Evolutionary conservation across 2,797 vertebrate species (phyloP).

Genomic region (Spheniscus humboldti): DNA sequence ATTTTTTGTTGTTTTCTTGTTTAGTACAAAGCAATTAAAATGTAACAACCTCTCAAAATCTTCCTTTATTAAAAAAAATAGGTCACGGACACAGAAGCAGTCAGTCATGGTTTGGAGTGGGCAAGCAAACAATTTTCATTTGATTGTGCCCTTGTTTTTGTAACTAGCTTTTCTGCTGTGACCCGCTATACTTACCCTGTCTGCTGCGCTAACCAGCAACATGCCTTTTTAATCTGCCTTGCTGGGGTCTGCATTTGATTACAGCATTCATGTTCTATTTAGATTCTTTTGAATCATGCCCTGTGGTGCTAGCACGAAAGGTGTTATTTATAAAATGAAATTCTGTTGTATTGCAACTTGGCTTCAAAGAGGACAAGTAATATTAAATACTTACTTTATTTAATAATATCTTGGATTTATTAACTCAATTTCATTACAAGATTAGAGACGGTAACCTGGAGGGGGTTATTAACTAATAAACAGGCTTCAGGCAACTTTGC

Average conservation of each 20-base stretch:
- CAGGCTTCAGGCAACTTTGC: conserved; percentile 57
- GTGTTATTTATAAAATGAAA: conserved; percentile 85
- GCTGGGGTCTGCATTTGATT: conserved; percentile 83
- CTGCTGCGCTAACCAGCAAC: conserved; percentile 74
- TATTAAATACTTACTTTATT: conserved; percentile 82
- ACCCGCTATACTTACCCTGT: conserved; percentile 75
- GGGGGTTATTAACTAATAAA: conserved; percentile 72
- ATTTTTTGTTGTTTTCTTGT: neutral
- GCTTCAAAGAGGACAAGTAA: conserved; percentile 80
- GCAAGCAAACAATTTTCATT: conserved; percentile 68
- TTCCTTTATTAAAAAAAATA: conserved; percentile 53
- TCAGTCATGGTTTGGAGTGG: conserved; percentile 50
- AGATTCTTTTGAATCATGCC: conserved; percentile 82
- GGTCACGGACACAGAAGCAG: conserved; percentile 41
- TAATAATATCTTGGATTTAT: conserved; percentile 82
- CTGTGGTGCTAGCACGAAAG: conserved; percentile 81
- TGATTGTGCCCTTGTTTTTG: conserved; percentile 70
- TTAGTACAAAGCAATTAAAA: conserved; percentile 55
- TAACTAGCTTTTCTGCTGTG: conserved; percentile 74
- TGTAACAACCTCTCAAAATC: conserved; percentile 27
- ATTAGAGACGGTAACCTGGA: conserved; percentile 70
- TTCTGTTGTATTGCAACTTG: conserved; percentile 82
- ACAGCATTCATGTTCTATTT: conserved; percentile 83
- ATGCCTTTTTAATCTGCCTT: conserved; percentile 82
- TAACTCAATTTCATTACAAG: conserved; percentile 79